phyloP scores from a whole-genome alignment of 2,888 invertebrate species.

The Trichacis sp. region DNA sequence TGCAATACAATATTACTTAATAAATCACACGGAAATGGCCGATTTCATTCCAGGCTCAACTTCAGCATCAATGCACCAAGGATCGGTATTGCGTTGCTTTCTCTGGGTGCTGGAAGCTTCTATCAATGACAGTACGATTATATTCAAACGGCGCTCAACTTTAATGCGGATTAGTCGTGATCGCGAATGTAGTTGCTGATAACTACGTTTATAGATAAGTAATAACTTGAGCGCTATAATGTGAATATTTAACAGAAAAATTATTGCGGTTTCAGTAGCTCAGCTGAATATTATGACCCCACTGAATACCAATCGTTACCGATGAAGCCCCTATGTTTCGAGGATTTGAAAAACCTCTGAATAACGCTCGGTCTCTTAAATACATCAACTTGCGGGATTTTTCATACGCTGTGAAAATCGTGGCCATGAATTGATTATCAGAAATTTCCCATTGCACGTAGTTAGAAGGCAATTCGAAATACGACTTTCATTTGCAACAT shows the following conservation, averaged over 20 bases:
- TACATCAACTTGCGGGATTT: too few relatives aligned
- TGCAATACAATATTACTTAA: slow-evolving; percentile 47
- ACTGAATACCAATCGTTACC: too few relatives aligned
- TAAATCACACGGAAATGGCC: slow-evolving; percentile 57
- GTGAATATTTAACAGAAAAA: slow-evolving; percentile 34
- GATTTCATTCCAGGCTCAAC: slow-evolving; percentile 56
- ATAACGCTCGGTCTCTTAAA: too few relatives aligned
- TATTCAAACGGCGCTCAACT: slow-evolving; percentile 37
- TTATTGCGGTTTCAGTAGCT: too few relatives aligned
- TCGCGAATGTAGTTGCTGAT: slow-evolving; percentile 32
- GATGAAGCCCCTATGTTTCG: too few relatives aligned
- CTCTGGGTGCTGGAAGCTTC: slow-evolving; percentile 22
- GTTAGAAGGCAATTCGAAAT: not conserved
- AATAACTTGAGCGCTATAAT: slow-evolving; percentile 32
- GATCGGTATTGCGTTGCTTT: slow-evolving; percentile 46
- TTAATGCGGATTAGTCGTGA: slow-evolving; percentile 34
- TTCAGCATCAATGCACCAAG: slow-evolving; percentile 50
- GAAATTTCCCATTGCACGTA: too few relatives aligned
- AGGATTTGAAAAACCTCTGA: too few relatives aligned
- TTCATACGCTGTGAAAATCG: too few relatives aligned
- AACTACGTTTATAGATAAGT: slow-evolving; percentile 30
- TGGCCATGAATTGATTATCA: too few relatives aligned
- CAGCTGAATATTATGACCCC: too few relatives aligned
- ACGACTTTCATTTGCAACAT: not conserved
- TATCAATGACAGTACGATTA: slow-evolving; percentile 20